Evolutionary conservation across 2,888 invertebrate species (phyloP), one percentile per base, ranked within the genome.

Genomic region (Rotaria magnacalcarata): DNA sequence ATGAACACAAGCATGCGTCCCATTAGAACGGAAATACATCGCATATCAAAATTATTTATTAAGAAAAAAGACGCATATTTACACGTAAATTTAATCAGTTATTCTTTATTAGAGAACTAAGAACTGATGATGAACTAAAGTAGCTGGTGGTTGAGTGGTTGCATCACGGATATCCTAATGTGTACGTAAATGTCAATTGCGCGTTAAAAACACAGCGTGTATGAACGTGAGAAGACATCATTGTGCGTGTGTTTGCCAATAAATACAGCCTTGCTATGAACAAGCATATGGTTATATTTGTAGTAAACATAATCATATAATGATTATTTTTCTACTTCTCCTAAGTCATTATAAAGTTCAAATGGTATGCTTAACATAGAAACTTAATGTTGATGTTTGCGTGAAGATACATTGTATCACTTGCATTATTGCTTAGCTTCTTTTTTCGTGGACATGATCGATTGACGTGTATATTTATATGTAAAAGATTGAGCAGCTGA

Each of bases 41-140:
- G 16, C 16, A 52, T 52, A 52, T 52, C 11, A 14, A 52, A 11
- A 52, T 52, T 52, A 52, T 52, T 52, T 52, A 52, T 52, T 52
- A 52, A 52, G 52, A 52, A 52, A 52, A 14, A 60, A 50, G 50
- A 60, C 3, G n/a, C 14, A 60, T 60, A 60, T 60, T 7, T 56
- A 60, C 27, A 11, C 11, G n/a, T n/a, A 60, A 27, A 60, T 34
- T 19, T 27, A 34, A 34, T 41, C 67, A 67, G 34, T 41, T 67
- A 67, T 24, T 34, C 19, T 67, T 27, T 14, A 16, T 67, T 56
- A 8, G 67, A 8, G 67, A 67, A 60, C 11, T 67, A 34, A 67
- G 54, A 54, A 60, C n/a, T 60, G 27, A 60, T 60, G 58, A 60
- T 60, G n/a, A 27, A 60, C 58, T 60, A 60, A 60, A 60, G n/a